Evolutionary conservation across 2,888 invertebrate species (phyloP), one percentile per base, ranked within the genome.

Genomic region (Acronicta psi): DNA sequence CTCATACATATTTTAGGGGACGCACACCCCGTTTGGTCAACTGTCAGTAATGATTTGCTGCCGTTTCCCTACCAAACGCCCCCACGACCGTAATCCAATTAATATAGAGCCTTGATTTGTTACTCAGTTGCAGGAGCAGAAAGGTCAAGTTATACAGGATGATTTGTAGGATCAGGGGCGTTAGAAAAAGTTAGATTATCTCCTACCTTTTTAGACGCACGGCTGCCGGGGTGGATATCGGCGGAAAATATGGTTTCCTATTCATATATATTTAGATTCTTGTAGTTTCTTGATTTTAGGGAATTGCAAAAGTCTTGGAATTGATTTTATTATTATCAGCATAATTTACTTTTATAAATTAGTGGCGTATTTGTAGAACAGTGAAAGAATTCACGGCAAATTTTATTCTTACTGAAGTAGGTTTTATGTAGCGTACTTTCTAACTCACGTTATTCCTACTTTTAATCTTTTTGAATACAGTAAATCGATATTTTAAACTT

Each of bases 11-110:
- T 92, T 94, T 94, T 88, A 94, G 89, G 91, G 93, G 90, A 81
- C 79, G 75, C 85, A 82, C 88, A 87, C 93, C 93, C 94, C 90
- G 87, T 89, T 87, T 93, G 94, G 94, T 94, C 94, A 94, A 93
- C 94, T 94, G 94, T 94, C 94, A 94, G 92, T 92, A 93, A 94
- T 94, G 94, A 94, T 94, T 94, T 94, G 94, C 93, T 91, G 87
- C 88, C 83, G 81, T 89, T 87, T 88, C 90, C 90, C 89, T 79
- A 76, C 71, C 83, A 69, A 84, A 88, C 93, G 91, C 93, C 93
- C 92, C 88, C 93, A 77, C 78, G 64, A 61, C 73, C 77, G 58
- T 57, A 44, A 55, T 60, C 91, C 85, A 87, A 44, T 57, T 54
- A 73, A 70, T 1, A 6, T 38, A 59, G 84, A 86, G 61, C 87